Evolutionary conservation across 2,113 vertebrate species (phyloP), one percentile per base, ranked within the genome.

Genomic region (Sitta europaea): DNA sequence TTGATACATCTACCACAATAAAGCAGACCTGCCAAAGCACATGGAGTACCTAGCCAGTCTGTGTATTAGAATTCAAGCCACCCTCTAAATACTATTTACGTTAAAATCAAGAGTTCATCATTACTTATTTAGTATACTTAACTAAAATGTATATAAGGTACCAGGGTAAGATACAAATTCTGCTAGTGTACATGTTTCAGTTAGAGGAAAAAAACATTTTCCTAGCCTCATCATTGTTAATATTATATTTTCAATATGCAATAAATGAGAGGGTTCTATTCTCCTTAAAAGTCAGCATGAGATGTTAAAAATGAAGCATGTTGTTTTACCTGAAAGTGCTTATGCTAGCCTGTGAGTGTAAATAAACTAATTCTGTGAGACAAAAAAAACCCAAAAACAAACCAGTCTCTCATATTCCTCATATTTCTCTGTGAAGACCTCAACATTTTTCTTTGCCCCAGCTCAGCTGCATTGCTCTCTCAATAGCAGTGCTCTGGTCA

Each of bases 361-460:
- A 62, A 78, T 85, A 65, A 57, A 8, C 4, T 33, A 66, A 43
- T 17, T 50, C 9, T 43, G 5, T 27, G 7, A 58, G 40, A 23
- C 11, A 58, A 67, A 58, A 65, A n/a, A 4, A 11, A 8, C 0
- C 0, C 1, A n/a, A n/a, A n/a, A n/a, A n/a, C n/a, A 40, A 40
- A 40, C 10, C 14, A 62, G 1, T 9, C 5, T 72, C 14, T 72
- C 74, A 57, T 14, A 33, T 48, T 67, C 22, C 12, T 50, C 22
- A 4, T 71, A 36, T 72, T 72, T 91, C 24, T 78, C 38, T 50
- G 50, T 27, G 62, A 79, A 48, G 22, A 29, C 12, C 3, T 70
- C 63, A 88, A 10, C 2, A 63, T 42, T 81, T 67, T 84, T 48
- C 21, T 72, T 63, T 61, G 18, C 6, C 24, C 5, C 29, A 67